A percentile compares a stretch with the other conserved stretches of the same genome.
These are phyloP conservation scores for Tursiops truncatus DNA, from an alignment of 2,113 vertebrate genomes.

Conservation along the genomic window DNA sequence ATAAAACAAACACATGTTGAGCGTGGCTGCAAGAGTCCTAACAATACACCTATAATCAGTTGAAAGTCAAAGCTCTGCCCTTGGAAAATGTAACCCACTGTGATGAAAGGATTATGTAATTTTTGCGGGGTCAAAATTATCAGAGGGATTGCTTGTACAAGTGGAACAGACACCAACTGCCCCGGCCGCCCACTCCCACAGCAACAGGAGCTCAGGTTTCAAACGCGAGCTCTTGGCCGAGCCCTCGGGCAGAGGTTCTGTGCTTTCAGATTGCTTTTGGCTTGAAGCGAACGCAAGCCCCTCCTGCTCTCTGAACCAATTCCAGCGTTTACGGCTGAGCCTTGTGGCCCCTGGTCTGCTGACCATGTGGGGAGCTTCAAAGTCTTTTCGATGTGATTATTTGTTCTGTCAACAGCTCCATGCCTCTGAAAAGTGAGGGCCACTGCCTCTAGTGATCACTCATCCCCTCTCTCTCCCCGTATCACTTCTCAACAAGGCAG, in stretches of 20 bases:
- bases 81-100: constrained; percentile 57
- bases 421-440: constrained; percentile 54
- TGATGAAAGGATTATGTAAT: constrained; percentile 64
- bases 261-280: constrained; percentile 70
- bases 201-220: constrained; percentile 67
- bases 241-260: constrained; percentile 57
- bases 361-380: constrained; percentile 72
- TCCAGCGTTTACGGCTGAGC: constrained; percentile 52
- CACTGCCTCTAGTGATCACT: constrained; percentile 49
- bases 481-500: constrained; percentile 49
- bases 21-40: not conserved
- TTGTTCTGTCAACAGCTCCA: constrained; percentile 71
- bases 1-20: constrained; percentile 25
- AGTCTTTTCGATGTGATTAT: constrained; percentile 60
- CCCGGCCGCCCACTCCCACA: not conserved
- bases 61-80: constrained; percentile 47
- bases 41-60: constrained; percentile 31
- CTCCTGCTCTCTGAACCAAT: constrained; percentile 68
- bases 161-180: constrained; percentile 43
- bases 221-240: constrained; percentile 61
- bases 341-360: constrained; percentile 67
- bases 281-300: constrained; percentile 62
- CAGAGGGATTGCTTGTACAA: constrained; percentile 67
- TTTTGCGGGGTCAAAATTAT: constrained; percentile 54
- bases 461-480: constrained; percentile 9